Percentiles rank a stretch among this genome's conserved stretches.
Evolutionary conservation across 2,113 vertebrate genomes (phyloP).

Genomic region (Coturnix japonica): DNA sequence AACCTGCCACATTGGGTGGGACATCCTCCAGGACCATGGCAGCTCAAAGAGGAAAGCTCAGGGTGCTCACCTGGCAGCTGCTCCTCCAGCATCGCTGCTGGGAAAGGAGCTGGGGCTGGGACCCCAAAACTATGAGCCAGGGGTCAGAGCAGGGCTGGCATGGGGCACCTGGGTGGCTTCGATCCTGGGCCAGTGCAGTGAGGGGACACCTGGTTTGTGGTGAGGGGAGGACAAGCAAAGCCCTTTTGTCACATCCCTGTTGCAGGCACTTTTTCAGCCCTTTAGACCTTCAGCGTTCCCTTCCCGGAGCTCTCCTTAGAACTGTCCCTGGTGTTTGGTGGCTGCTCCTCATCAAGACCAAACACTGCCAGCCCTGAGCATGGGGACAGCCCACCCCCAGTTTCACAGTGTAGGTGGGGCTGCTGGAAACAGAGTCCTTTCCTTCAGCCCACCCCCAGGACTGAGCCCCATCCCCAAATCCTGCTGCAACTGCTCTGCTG

Average conservation of each 20-base stretch:
- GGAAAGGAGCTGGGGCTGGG: background rate
- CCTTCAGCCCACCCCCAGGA: accelerated
- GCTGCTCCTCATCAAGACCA: background rate
- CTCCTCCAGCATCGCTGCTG: background rate
- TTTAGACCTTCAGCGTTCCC: background rate
- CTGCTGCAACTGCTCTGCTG: background rate
- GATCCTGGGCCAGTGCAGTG: accelerated
- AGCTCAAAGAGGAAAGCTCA: accelerated
- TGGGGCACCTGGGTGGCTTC: background rate
- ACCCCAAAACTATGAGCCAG: background rate
- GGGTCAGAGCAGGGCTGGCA: background rate
- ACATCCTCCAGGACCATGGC: background rate
- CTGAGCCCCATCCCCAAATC: background rate
- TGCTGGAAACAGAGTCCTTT: background rate
- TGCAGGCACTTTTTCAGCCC: background rate
- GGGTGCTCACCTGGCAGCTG: background rate
- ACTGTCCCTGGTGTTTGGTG: accelerated
- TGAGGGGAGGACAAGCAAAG: background rate
- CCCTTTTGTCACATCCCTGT: background rate
- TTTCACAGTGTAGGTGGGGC: slow-evolving; percentile 30
- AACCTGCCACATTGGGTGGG: background rate
- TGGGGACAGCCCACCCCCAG: accelerated
- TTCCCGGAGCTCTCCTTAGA: background rate
- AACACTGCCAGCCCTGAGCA: accelerated
- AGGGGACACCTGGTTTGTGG: accelerated